phyloP scores from a whole-genome alignment of 2,113 vertebrate genomes.

The Actinemys pallida region DNA sequence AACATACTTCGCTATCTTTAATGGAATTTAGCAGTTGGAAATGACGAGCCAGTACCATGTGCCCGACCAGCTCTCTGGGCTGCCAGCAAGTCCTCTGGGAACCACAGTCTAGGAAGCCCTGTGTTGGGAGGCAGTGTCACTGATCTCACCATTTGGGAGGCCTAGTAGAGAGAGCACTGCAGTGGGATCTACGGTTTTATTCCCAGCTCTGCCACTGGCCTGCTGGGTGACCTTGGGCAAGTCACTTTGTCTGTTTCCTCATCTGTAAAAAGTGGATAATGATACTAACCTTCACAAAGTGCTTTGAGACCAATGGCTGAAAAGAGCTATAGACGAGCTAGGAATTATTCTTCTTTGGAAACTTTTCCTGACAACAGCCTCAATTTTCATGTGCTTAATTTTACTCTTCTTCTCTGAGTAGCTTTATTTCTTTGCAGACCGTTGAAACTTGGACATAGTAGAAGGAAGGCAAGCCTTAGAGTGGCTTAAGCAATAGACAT shows the following conservation, averaged over 20 bases:
- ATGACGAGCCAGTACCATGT: fast-evolving
- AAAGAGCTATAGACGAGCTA: fast-evolving
- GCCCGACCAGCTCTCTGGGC: not conserved
- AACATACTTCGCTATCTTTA: fast-evolving
- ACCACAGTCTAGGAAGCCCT: not conserved
- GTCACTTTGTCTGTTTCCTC: not conserved
- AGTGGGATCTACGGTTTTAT: not conserved
- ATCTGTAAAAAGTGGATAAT: fast-evolving
- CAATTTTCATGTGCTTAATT: not conserved
- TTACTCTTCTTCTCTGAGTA: fast-evolving
- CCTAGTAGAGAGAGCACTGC: no score
- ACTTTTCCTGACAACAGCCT: fast-evolving
- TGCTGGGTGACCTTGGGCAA: not conserved
- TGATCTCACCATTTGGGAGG: not conserved
- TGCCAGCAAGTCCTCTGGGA: not conserved
- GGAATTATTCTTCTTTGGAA: not conserved
- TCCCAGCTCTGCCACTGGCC: not conserved
- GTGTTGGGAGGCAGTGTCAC: not conserved
- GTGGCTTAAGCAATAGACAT: not conserved
- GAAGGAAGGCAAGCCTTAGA: not conserved
- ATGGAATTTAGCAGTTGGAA: fast-evolving
- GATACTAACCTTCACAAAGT: fast-evolving
- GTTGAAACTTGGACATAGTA: not conserved
- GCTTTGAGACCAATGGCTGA: not conserved
- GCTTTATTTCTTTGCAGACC: fast-evolving